Base-by-base conservation (phyloP, 2,113 vertebrate genomes). In the Crotalus viridis region DNA sequence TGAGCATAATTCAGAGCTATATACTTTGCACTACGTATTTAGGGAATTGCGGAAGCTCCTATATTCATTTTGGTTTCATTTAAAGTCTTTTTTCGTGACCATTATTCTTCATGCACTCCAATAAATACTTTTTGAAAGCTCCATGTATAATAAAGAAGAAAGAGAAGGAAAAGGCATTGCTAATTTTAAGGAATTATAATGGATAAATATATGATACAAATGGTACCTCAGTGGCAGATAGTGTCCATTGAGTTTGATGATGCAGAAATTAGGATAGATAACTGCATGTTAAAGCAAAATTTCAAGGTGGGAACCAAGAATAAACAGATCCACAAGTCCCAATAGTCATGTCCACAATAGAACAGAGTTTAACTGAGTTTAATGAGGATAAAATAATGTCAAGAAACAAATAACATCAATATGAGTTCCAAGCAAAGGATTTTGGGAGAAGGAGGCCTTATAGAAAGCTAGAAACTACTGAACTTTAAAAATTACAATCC, bases 1-100 rank as follows among this genome's bases (percentile, higher is more conserved):
- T 97, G 96, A 97, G 96, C 95, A 97, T 96, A 94, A 96, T 33
- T 52, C 56, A 87, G 88, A 85, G 10, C 13, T 13, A 59, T 22
- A 51, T 57, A 59, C 56, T 89, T 59, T 61, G 6, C 28, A 61
- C 39, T 85, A 26, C 17, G 0, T 7, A 56, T 69, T 33, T 33
- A 33, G 74, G 17, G 74, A 81, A 43, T 39, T 81, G 74, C 0
- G 3, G 17, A 21, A 39, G n/a, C 19, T 81, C 33, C 74, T 81
- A 81, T 81, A 81, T 21, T 81, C 74, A 81, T 43, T 81, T 81
- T 39, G 43, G 33, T 81, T 81, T 81, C 39, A 81, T 81, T 81
- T 81, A 81, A 21, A 3, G 9, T 33, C 2, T 39, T 81, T 81
- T 17, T 39, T 39, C 1, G 1, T 43, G 74, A 81, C 15, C 74